phyloP scores from a whole-genome alignment of 2,888 invertebrate genomes.

The Brachyptera risi region DNA sequence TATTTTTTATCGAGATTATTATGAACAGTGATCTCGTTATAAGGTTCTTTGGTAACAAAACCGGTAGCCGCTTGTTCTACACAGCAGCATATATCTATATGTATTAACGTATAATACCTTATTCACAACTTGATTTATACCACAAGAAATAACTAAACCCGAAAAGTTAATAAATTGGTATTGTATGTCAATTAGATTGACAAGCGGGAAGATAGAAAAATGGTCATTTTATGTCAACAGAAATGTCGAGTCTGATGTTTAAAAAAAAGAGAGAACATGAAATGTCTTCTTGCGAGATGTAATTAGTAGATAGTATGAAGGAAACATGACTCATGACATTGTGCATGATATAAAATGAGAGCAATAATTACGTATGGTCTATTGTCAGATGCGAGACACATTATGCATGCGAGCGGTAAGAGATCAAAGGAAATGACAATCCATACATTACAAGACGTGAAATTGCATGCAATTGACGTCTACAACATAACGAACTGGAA shows the following conservation, averaged over 20 bases:
- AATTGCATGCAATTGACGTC: constrained; percentile 8
- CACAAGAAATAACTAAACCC: constrained; percentile 1
- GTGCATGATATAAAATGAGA: background rate
- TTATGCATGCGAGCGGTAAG: background rate
- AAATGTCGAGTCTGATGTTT: background rate
- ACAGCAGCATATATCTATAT: no score
- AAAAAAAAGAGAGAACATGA: no score
- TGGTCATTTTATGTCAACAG: constrained; percentile 10
- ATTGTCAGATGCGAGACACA: background rate
- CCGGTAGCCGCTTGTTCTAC: constrained; percentile 6
- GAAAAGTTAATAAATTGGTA: constrained; percentile 12
- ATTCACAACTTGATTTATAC: constrained; percentile 8
- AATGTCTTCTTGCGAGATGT: constrained; percentile 12
- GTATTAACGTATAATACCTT: no score
- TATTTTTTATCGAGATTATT: background rate
- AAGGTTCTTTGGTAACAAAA: background rate
- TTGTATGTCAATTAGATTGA: constrained; percentile 12
- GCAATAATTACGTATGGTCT: constrained; percentile 3
- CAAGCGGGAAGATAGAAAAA: background rate
- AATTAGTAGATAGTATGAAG: constrained; percentile 7
- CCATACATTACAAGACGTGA: background rate
- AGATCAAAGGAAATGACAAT: background rate
- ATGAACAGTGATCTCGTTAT: background rate
- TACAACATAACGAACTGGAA: constrained; percentile 1
- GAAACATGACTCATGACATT: background rate